These are phyloP conservation scores for Chroicocephalus ridibundus DNA, from an alignment of 2,113 vertebrate genomes.

Conservation along the genomic window DNA sequence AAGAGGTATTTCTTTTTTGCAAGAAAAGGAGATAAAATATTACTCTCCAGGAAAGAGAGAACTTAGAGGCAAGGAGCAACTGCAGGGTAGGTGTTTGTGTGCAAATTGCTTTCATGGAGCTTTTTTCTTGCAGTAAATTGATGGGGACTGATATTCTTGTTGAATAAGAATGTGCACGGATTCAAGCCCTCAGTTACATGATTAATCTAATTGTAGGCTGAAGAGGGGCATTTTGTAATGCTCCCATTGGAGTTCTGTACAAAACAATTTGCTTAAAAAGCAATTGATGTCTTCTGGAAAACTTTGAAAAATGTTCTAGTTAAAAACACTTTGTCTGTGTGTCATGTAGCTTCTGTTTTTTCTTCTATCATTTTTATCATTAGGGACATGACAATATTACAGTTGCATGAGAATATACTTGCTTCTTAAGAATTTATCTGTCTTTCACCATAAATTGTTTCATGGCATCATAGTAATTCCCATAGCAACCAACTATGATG, in stretches of 20 bases:
- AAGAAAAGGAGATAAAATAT: neutral
- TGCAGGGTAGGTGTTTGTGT: neutral
- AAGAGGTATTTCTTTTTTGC: neutral
- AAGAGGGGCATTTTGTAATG: conserved; percentile 48
- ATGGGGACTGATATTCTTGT: conserved; percentile 8
- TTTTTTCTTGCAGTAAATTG: conserved; percentile 22
- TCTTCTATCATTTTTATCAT: conserved; percentile 73
- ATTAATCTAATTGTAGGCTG: conserved; percentile 65
- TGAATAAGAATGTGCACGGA: conserved; percentile 41
- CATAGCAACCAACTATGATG: neutral
- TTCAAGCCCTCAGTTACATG: conserved; percentile 33
- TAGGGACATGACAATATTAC: conserved; percentile 58
- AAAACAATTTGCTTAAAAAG: conserved; percentile 69
- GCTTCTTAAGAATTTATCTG: conserved; percentile 56
- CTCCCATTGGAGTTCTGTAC: conserved; percentile 61
- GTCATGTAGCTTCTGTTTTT: conserved; percentile 68
- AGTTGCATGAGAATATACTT: conserved; percentile 45
- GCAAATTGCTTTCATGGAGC: neutral
- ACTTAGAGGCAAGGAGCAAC: neutral
- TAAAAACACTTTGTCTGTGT: conserved; percentile 72
- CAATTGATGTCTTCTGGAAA: conserved; percentile 69
- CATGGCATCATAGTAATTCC: neutral
- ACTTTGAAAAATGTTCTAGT: conserved; percentile 72
- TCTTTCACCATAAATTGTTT: conserved; percentile 55
- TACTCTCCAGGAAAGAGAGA: neutral